Conservation (phyloP, 2,113 vertebrate species). For the Equus przewalskii region DNA sequence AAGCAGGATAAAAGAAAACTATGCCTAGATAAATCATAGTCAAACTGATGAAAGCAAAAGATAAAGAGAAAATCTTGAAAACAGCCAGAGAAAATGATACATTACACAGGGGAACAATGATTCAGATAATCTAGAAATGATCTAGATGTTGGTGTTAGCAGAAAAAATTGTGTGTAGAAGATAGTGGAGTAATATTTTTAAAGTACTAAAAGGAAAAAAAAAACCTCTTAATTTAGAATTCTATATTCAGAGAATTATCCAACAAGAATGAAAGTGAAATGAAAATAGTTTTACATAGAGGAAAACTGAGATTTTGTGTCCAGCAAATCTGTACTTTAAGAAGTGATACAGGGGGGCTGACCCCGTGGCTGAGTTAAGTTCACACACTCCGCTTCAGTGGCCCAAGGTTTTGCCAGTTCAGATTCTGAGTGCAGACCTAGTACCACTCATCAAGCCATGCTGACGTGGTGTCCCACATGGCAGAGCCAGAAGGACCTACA, state of each 20-base stretch:
- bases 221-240: neutral
- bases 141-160: neutral
- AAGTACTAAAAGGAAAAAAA: neutral
- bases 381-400: no score
- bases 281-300: neutral
- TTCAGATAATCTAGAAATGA: neutral
- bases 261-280: neutral
- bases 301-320: neutral
- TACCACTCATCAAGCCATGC: no score
- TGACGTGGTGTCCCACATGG: no score
- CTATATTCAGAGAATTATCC: conserved; percentile 15
- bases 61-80: neutral
- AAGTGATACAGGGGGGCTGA: neutral
- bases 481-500: no score
- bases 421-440: no score
- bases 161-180: neutral
- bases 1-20: neutral
- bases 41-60: neutral
- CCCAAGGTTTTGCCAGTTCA: no score
- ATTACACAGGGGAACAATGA: neutral
- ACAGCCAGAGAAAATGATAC: neutral
- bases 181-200: neutral
- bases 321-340: neutral
- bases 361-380: no score
- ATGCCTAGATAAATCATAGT: neutral